phyloP scores from a whole-genome alignment of 1,140 invertebrate genomes.

The Dysdera silvatica region DNA sequence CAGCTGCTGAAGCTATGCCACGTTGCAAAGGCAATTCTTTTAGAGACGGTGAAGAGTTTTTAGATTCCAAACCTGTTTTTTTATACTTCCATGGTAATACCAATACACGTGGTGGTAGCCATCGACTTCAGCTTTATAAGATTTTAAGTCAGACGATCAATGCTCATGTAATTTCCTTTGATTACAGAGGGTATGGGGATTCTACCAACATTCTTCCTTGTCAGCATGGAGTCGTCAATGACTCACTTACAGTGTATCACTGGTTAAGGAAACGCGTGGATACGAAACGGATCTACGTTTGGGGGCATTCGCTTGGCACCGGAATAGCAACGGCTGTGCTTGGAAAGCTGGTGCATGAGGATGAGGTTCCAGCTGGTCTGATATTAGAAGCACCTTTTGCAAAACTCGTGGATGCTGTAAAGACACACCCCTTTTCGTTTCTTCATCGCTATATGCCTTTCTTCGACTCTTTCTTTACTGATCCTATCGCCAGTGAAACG shows the following conservation, averaged over 20 bases:
- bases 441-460: constrained; percentile 54
- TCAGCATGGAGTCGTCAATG: constrained; percentile 10
- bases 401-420: constrained; percentile 70
- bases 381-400: constrained; percentile 82
- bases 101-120: not conserved
- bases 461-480: constrained; percentile 59
- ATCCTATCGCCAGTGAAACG: constrained; percentile 46
- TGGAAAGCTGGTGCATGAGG: constrained; percentile 6
- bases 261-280: constrained; percentile 5
- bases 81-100: constrained; percentile 17
- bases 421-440: constrained; percentile 63
- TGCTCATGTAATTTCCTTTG: constrained; percentile 11
- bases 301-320: constrained; percentile 33
- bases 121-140: constrained; percentile 7
- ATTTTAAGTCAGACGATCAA: not conserved
- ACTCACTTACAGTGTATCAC: constrained; percentile 4
- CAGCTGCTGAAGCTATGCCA: not conserved
- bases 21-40: not conserved
- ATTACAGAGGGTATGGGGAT: constrained; percentile 23
- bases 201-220: constrained; percentile 11
- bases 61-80: not conserved
- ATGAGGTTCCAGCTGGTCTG: constrained; percentile 49
- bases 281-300: not conserved
- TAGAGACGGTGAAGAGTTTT: not conserved
- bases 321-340: constrained; percentile 13